Evolutionary conservation across 2,797 vertebrate genomes (phyloP).

Genomic region (Alca torda): DNA sequence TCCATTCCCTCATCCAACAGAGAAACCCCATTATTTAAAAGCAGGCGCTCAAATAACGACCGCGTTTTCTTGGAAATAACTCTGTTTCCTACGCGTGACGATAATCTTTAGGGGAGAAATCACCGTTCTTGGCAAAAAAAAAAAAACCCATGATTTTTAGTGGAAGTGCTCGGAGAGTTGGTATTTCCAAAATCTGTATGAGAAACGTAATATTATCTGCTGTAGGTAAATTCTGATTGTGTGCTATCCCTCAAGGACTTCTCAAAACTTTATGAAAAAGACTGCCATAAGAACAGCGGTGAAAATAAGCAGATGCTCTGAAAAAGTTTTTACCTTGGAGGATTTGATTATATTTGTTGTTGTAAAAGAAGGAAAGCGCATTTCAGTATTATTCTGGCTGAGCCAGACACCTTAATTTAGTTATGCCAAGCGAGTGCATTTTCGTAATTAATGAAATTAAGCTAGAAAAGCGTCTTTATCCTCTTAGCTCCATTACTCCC

Average conservation of each 20-base stretch:
- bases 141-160: background rate
- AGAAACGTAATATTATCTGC: background rate
- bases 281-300: background rate
- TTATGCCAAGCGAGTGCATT: background rate
- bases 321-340: background rate
- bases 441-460: slow-evolving; percentile 13
- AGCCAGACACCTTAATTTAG: slow-evolving; percentile 3
- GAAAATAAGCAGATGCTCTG: background rate
- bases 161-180: background rate
- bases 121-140: background rate
- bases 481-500: background rate
- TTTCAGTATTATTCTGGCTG: background rate
- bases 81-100: background rate
- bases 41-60: background rate
- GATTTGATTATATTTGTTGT: background rate
- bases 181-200: background rate
- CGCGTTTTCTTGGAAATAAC: background rate
- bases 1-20: background rate
- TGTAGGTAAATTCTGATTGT: background rate
- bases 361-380: background rate
- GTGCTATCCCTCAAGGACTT: background rate
- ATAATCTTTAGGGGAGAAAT: background rate
- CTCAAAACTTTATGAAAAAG: background rate
- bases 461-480: background rate
- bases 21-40: background rate